Evolutionary conservation across 2,113 vertebrate genomes (phyloP), one percentile per base, ranked within the genome.

Genomic region (Asarcornis scutulata): DNA sequence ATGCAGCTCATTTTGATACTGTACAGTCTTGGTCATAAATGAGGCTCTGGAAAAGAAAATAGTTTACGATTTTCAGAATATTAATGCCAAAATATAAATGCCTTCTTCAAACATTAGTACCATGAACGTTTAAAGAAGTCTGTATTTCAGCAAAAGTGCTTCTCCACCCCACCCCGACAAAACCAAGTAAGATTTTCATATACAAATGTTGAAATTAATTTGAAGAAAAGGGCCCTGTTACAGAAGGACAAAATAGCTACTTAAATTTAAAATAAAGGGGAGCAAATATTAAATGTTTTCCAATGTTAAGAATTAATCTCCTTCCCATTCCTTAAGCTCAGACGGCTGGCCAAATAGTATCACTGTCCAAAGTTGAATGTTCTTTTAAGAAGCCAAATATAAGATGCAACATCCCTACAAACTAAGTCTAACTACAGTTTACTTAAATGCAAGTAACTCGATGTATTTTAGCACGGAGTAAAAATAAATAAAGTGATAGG

Each of bases 11-110:
- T 98, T 99, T 96, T 99, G 99, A 98, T 99, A 99, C 97, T 99
- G 99, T 93, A 99, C 99, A 48, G 99, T 99, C 98, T 99, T 99
- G 92, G 99, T 99, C 99, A 99, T 99, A 97, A 99, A 99, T 55
- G 99, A 99, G 42, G 99, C 99, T 97, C 99, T 99, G 97, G 86
- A 97, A 97, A 97, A 96, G 40, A 66, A 56, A 91, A 1, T 25
- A 92, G 31, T 17, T 83, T 17, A 86, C 40, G 16, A 2, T 84
- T 92, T 81, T 77, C 46, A 78, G 46, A 83, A 56, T 17, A 50
- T 38, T 38, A 48, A 80, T 16, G 44, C 13, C 56, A 77, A 69
- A 69, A n/a, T 6, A 50, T 32, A 84, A 81, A 69, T 31, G 34
- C 0, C 2, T 50, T 55, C 7, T 82, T 29, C 74, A 16, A 72